Conservation (phyloP, 2,113 vertebrate genomes). For the Hippopotamus amphibius region DNA sequence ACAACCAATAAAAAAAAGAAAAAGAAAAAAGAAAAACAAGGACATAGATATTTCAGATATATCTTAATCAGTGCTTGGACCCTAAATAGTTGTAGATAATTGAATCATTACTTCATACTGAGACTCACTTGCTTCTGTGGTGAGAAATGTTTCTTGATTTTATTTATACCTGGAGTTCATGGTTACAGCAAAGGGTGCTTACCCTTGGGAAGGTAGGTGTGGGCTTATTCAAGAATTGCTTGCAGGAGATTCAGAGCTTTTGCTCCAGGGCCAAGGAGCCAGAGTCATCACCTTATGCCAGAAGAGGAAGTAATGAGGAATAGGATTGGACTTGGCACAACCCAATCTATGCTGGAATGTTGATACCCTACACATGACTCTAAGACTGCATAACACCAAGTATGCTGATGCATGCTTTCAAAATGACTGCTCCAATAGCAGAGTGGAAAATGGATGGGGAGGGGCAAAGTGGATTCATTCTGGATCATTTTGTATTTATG, state of each 20-base stretch:
- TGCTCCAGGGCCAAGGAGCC: background rate
- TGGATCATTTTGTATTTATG: background rate
- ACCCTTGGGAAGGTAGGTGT: background rate
- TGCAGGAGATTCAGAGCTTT: conserved; percentile 19
- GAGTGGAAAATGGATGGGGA: background rate
- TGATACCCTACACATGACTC: background rate
- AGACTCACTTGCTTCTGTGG: background rate
- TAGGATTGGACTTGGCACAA: background rate
- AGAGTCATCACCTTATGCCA: background rate
- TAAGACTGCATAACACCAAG: background rate
- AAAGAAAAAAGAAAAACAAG: background rate
- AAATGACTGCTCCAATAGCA: background rate
- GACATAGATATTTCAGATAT: background rate
- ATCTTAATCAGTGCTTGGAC: background rate
- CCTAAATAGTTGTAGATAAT: background rate
- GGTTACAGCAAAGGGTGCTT: background rate
- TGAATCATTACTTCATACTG: background rate
- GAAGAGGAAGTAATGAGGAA: background rate
- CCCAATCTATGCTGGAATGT: background rate
- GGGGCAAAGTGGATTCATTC: background rate
- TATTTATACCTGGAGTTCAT: background rate
- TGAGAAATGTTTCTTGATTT: background rate
- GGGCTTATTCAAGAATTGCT: conserved; percentile 10
- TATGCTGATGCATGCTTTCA: background rate
- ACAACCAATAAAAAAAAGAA: too few species aligned